Conservation (phyloP, 1,140 invertebrate genomes). For the Parapsyche elsis region DNA sequence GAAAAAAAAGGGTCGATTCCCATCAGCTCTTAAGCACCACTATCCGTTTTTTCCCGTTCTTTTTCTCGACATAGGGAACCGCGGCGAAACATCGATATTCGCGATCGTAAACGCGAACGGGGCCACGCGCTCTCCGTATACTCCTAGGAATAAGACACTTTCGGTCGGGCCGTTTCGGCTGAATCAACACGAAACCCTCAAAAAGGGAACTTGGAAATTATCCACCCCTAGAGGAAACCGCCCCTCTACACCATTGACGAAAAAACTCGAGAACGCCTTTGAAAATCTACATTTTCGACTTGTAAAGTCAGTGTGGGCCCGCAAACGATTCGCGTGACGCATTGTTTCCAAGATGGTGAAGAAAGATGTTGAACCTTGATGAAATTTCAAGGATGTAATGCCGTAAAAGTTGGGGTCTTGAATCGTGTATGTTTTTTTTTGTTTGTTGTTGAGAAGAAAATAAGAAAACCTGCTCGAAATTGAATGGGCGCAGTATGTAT, state of each 20-base stretch:
- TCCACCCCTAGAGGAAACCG: background rate
- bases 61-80: background rate
- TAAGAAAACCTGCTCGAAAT: no score
- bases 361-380: no score
- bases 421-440: no score
- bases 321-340: no score
- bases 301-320: no score
- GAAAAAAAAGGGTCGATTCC: constrained; percentile 38
- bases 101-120: constrained; percentile 24
- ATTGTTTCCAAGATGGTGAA: no score
- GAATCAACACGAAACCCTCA: constrained; percentile 31
- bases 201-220: constrained; percentile 1
- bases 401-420: no score
- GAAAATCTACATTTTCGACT: no score
- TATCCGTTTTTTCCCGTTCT: constrained; percentile 24
- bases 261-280: no score
- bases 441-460: no score
- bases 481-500: constrained; percentile 7
- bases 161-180: constrained; percentile 1
- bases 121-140: background rate
- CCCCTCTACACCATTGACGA: no score
- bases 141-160: constrained; percentile 34
- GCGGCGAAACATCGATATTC: constrained; percentile 38
- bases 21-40: constrained; percentile 42
- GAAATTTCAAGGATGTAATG: no score